Conservation (phyloP, 2,113 vertebrate genomes). For the Xenus cinereus region DNA sequence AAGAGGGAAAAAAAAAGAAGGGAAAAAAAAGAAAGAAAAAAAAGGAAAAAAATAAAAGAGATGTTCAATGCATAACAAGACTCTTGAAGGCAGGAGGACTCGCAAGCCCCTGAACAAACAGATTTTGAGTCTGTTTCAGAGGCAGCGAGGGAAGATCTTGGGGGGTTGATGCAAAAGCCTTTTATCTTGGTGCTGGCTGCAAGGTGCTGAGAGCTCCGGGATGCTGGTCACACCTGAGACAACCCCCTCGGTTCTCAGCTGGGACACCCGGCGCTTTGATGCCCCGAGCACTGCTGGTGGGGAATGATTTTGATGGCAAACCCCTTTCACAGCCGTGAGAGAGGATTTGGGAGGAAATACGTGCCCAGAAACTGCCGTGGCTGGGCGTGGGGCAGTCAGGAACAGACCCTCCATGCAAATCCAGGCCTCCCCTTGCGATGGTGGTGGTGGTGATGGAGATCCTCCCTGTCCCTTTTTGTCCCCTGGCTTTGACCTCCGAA, state of each 20-base stretch:
- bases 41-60: neutral
- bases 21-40: slow-evolving; percentile 20
- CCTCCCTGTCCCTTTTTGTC: neutral
- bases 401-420: neutral
- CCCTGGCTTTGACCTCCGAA: neutral
- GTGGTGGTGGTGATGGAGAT: neutral
- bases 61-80: slow-evolving; percentile 66
- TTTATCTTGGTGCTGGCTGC: neutral
- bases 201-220: neutral
- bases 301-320: neutral
- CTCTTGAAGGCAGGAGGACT: slow-evolving; percentile 57
- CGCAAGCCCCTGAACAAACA: neutral
- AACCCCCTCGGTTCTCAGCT: neutral
- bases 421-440: neutral
- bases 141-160: neutral
- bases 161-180: neutral
- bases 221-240: neutral
- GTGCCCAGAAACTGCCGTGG: neutral
- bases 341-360: neutral
- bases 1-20: neutral
- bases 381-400: fast-evolving
- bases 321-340: neutral
- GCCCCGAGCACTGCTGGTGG: neutral
- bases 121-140: neutral
- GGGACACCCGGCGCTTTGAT: neutral